Percentiles rank a stretch among this genome's conserved stretches.
These are phyloP conservation scores for Albula glossodonta DNA, from an alignment of 2,113 vertebrate species.

Conservation along the genomic window DNA sequence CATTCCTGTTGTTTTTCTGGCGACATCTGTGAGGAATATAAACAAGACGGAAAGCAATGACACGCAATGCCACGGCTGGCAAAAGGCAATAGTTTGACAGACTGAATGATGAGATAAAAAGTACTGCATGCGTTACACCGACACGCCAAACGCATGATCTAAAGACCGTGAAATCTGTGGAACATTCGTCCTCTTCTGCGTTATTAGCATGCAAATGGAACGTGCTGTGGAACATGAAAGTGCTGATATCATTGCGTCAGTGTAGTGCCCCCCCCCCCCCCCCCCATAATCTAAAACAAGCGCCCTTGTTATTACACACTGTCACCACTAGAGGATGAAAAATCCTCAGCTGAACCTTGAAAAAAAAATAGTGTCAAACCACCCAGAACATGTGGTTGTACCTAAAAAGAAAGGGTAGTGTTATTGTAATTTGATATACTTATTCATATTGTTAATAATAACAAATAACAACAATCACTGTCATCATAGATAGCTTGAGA, in stretches of 20 bases:
- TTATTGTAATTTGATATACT: not conserved
- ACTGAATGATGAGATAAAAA: slow-evolving; percentile 18
- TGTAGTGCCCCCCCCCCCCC: not conserved
- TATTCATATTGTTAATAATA: not conserved
- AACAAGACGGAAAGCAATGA: not conserved
- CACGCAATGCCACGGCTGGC: not conserved
- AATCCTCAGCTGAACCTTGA: not conserved
- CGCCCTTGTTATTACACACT: not conserved
- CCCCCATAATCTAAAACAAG: not conserved
- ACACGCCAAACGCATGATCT: not conserved
- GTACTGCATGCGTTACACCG: not conserved
- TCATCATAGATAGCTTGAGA: no score
- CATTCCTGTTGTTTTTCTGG: not conserved
- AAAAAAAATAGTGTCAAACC: not conserved
- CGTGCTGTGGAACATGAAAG: not conserved
- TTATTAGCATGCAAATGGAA: not conserved
- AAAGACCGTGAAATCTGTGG: not conserved
- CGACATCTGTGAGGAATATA: slow-evolving; percentile 1
- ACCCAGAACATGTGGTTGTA: not conserved
- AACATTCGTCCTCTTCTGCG: not conserved
- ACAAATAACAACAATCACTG: no score
- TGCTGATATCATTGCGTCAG: not conserved
- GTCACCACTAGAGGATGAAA: not conserved
- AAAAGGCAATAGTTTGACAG: slow-evolving; percentile 13
- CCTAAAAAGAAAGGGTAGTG: not conserved